Base-by-base conservation (phyloP, 2,888 invertebrate species). In the Bugulina stolonifera region DNA sequence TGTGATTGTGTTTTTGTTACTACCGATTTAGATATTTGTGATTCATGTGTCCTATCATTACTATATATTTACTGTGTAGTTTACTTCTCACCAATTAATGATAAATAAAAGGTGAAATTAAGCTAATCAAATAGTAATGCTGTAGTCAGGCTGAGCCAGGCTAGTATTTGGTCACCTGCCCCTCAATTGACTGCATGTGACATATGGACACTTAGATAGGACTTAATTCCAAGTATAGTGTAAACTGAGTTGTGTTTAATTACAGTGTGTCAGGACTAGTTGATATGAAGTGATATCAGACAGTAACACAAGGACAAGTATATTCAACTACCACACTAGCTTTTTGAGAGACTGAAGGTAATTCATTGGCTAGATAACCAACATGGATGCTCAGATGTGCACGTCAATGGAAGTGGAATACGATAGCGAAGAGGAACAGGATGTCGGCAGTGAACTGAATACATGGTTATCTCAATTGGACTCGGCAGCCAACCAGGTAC, bases 391-490 rank as follows among this genome's bases (percentile, higher is more conserved):
- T 5, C 29, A 27, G 14, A 64, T 64, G 64, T 64, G 32, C 64
- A 64, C 64, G 32, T 64, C 64, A 25, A 64, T 64, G 64, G 64
- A 64, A 23, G 70, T 70, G 5, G 70, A 70, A 29, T 70, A 70
- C 70, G 70, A 70, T 52, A 70, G 70, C 25, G 70, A 70, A 3
- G 70, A 70, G 52, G 70, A 70, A n/a, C 64, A 64, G 64, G 70
- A 70, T 70, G 70, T 54, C 2, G 70, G 70, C 18, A 25, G 5
- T 43, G 70, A 70, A 25, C 52, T 70, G 25, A 70, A 54, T 29
- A 25, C 70, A 54, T 70, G 70, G 70, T 52, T 70, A 18, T 54
- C 43, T 23, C 43, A 70, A 52, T 52, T 70, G 1, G 32, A 3
- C 27, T 29, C 64, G 5, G 22, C 57, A 5, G 57, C 57, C 25